Evolutionary conservation across 2,797 vertebrate species (phyloP), one percentile per base, ranked within the genome.

Genomic region (Protonibea diacanthus): DNA sequence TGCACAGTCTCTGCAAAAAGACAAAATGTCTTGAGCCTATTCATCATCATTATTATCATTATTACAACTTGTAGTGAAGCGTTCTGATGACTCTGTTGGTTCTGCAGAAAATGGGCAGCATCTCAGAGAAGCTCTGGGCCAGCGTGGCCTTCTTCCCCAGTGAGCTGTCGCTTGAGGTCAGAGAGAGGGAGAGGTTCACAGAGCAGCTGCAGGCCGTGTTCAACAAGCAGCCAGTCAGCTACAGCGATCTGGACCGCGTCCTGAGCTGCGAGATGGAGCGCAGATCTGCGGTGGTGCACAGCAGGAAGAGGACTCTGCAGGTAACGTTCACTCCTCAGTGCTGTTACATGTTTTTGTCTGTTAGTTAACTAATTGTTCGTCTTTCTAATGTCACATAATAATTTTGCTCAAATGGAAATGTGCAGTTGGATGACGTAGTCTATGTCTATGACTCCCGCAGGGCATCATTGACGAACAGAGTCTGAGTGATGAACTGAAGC

Each of bases 41-140:
- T 38, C 33, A 9, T 38, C 7, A 8, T 33, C 4, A 56, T 57
- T 38, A 65, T 0, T 0, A 23, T 59, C 5, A 40, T 15, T 25
- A 8, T 69, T 10, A 3, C 11, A 38, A 8, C 33, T 38, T 61
- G 2, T 1, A n/a, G 7, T 56, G 13, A 47, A 40, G 3, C 21
- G 5, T 49, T 1, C 0, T 15, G 14, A 21, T 18, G 11, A 17
- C 14, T 78, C 13, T 78, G 27, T 76, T 68, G 10, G 0, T 25
- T 70, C 66, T 73, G 8, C 82, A 98, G 97, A 94, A 90, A 86
- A 91, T 97, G 89, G 57, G 83, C 53, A 73, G 67, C 42, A 88
- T 95, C 47, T 7, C 94, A 57, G 92, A 93, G 45, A 93, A 90
- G 77, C 91, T 96, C 20, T 81, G 87, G 80, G 81, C 55, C 0